Evolutionary conservation across 2,888 invertebrate species (phyloP), one percentile per base, ranked within the genome.

Genomic region (Sinhomidia bicolor): DNA sequence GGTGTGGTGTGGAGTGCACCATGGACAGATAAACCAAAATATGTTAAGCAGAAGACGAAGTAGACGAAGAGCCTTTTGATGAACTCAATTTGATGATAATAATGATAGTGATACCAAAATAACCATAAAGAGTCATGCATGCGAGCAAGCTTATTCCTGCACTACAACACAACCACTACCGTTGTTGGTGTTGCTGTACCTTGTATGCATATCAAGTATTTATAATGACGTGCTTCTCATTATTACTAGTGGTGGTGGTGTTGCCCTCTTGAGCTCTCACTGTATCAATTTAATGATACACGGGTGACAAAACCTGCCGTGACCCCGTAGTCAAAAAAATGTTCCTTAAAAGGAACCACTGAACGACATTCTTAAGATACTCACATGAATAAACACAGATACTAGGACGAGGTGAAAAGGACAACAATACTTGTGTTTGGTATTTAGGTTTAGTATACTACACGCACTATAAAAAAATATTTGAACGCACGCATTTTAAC

Each of bases 271-370:
- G n/a, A n/a, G 17, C 9, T 7, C 51, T 12, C 71, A 71, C 57
- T 23, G 54, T 71, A 80, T 87, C 62, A 44, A 60, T 83, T 88
- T 88, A 88, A 88, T 88, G 84, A 71, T 88, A 47, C 88, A 83
- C 88, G 88, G 83, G 88, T 88, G 88, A 88, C 83, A 88, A 88
- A 88, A 65, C 78, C 76, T 82, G 82, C 20, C 65, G 78, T 88
- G 88, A 88, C 88, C 88, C 79, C 32, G 29, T 10, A 83, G 44
- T n/a, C 60, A 12, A 41, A 76, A 76, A 60, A 76, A 76, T 23
- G 44, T 62, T 44, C 87, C 82, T 82, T 76, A 87, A 87, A 82
- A 76, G 82, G 82, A 74, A 26, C 44, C 74, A 74, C 51, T 17
- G n/a, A 14, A 23, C 12, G 29, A 26, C 9, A 57, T 57, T 23